phyloP scores from a whole-genome alignment of 2,113 vertebrate genomes.

The Nothocercus nigrocapillus region DNA sequence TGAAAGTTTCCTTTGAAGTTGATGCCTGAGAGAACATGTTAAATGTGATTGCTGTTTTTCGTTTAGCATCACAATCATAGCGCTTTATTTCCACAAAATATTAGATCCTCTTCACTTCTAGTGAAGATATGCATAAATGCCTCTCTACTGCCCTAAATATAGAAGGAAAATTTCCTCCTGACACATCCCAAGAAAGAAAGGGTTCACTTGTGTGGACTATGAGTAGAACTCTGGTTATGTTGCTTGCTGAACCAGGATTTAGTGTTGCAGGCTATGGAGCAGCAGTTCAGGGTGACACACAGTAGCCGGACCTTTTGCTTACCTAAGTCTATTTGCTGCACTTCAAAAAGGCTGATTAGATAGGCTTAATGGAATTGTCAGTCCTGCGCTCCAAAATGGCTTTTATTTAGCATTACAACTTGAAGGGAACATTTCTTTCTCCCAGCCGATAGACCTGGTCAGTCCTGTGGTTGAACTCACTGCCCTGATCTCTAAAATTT shows the following conservation, averaged over 20 bases:
- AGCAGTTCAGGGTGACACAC: not conserved
- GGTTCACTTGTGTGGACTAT: too few relatives aligned
- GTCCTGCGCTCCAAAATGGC: not conserved
- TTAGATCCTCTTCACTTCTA: not conserved
- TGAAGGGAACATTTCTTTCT: not conserved
- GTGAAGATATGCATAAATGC: not conserved
- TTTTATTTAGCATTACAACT: not conserved
- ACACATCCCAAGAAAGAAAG: not conserved
- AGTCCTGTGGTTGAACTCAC: not conserved
- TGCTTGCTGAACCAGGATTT: not conserved
- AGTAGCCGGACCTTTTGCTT: not conserved
- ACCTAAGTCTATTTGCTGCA: not conserved
- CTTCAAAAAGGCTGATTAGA: not conserved
- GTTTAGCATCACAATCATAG: not conserved
- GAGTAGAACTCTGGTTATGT: not conserved
- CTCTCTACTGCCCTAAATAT: not conserved
- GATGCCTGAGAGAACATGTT: not conserved
- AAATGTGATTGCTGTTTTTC: not conserved
- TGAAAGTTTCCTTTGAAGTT: not conserved
- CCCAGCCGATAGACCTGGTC: not conserved
- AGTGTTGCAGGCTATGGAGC: not conserved
- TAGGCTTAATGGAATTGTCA: not conserved
- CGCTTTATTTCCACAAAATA: not conserved
- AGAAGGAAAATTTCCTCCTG: not conserved
- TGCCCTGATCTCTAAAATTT: not conserved